Evolutionary conservation across 1,140 invertebrate genomes (phyloP), one percentile per base, ranked within the genome.

Genomic region (Tetraneura akinire): DNA sequence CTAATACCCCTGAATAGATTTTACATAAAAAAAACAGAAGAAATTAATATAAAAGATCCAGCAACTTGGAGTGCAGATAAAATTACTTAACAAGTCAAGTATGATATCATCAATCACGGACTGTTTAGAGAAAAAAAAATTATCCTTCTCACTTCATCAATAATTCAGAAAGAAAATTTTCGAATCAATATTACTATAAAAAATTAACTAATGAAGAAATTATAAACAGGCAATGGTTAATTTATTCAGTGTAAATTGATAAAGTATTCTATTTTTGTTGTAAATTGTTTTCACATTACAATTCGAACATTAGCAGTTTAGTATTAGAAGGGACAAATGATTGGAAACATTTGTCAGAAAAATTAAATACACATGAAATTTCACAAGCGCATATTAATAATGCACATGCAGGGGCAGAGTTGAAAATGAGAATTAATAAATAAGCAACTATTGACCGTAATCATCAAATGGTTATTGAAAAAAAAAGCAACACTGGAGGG

Each of bases 261-360:
- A 16, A 21, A 18, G 64, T 68, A 18, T 68, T 42, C 45, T 68
- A 16, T n/a, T 68, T 68, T 21, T 68, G 64, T 45, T 68, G 64
- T 68, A 68, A 68, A 68, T n/a, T 68, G n/a, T 68, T 68, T 68
- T 37, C 60, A 64, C 13, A 18, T 64, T 9, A 29, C 18, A 18
- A 64, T 14, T 29, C 60, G n/a, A 64, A 60, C 26, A 66, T 42
- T n/a, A 45, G 37, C n/a, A 55, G 18, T 21, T 68, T 68, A n/a
- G 32, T 37, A 16, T n/a, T 14, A n/a, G 18, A 37, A 18, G 64
- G 64, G 0, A 37, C 37, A n/a, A 11, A 21, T 45, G 64, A 68
- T 37, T 68, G 64, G 64, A 47, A 68, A 68, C 64, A 55, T 68
- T 21, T 45, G 32, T 68, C 64, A n/a, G 32, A 68, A 45, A 68